Percentiles rank a stretch among this genome's conserved stretches.
phyloP scores from a whole-genome alignment of 2,797 vertebrate species.

The Yasuhikotakia modesta region DNA sequence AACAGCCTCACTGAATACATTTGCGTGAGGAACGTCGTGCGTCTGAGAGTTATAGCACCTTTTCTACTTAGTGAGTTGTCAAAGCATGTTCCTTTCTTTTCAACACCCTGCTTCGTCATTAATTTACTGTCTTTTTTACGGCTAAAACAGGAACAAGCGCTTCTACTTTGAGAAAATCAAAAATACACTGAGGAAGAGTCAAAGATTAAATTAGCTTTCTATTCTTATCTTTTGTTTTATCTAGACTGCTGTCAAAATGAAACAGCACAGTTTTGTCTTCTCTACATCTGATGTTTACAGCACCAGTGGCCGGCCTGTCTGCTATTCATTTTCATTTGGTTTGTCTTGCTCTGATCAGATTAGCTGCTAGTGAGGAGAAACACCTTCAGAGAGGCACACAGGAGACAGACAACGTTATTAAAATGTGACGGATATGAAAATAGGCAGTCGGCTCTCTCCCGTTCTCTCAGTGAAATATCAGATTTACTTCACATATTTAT shows the following conservation, averaged over 20 bases:
- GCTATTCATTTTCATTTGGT: constrained; percentile 35
- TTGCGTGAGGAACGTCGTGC: constrained; percentile 7
- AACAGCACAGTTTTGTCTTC: constrained; percentile 3
- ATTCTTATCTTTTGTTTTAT: background rate
- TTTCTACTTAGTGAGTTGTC: constrained; percentile 6
- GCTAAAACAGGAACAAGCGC: background rate
- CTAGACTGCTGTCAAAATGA: background rate
- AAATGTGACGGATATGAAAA: constrained; percentile 50
- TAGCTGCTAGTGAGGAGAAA: constrained; percentile 34
- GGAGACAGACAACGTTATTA: constrained; percentile 40
- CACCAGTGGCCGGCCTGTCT: background rate
- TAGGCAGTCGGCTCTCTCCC: constrained; percentile 1
- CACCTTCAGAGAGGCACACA: constrained; percentile 30
- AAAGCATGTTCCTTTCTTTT: constrained; percentile 11
- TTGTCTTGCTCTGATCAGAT: constrained; percentile 47
- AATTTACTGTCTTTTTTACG: background rate
- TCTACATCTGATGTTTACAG: background rate
- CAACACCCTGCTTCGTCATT: background rate
- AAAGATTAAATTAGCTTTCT: background rate
- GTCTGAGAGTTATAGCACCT: constrained; percentile 8
- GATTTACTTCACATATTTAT: constrained; percentile 34
- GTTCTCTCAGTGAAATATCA: background rate
- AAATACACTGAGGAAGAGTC: background rate
- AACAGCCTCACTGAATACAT: constrained; percentile 36
- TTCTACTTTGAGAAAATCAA: constrained; percentile 10